A percentile compares a stretch with the other conserved stretches of the same genome.
Evolutionary conservation across 2,888 invertebrate species (phyloP).

Genomic region (Agonum fuliginosum): DNA sequence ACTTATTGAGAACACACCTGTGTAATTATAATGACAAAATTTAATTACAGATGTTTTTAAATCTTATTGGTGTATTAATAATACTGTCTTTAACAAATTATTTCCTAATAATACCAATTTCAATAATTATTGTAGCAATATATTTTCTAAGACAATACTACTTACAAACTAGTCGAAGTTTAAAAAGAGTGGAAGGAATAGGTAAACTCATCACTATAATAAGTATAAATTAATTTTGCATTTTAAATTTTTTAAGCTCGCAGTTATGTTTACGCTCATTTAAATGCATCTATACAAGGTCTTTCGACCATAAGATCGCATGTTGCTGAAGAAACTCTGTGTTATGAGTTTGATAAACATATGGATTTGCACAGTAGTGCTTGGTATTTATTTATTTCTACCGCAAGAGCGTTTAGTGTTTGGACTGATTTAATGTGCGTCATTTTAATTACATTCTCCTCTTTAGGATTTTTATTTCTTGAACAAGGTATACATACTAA

Average conservation of each 20-base stretch:
- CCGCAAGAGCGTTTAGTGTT: conserved; percentile 81
- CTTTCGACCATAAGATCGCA: conserved; percentile 80
- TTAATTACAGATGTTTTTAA: conserved; percentile 76
- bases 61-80: conserved; percentile 85
- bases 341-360: conserved; percentile 73
- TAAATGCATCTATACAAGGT: conserved; percentile 80
- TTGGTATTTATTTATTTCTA: conserved; percentile 80
- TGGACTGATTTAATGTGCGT: conserved; percentile 80
- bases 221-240: background rate
- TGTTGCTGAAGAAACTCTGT: conserved; percentile 74
- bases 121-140: conserved; percentile 80
- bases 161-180: conserved; percentile 82
- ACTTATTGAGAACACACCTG: no score
- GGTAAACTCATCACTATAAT: conserved; percentile 73
- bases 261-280: conserved; percentile 81
- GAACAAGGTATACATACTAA: conserved; percentile 61
- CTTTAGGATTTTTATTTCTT: conserved; percentile 76
- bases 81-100: conserved; percentile 84
- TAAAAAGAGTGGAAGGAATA: conserved; percentile 84
- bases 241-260: conserved; percentile 49
- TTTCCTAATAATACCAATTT: conserved; percentile 79
- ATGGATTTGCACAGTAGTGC: conserved; percentile 78
- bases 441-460: conserved; percentile 77
- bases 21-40: no score
- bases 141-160: conserved; percentile 80